Base-by-base conservation (phyloP, 2,888 invertebrate species). In the Chymomyza caudatula region DNA sequence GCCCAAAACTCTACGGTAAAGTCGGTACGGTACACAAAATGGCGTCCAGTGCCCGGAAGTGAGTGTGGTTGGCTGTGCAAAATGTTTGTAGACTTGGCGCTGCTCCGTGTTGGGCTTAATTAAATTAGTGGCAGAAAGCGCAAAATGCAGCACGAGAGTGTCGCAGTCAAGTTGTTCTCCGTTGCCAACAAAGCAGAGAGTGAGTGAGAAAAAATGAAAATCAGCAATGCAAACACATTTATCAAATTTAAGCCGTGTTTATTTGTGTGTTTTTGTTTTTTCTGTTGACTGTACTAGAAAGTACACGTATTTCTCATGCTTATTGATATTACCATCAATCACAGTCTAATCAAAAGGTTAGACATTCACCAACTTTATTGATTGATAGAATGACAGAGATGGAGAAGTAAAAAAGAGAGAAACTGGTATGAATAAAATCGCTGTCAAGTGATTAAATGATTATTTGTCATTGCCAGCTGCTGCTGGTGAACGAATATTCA, bases 381-480 rank as follows among this genome's bases (percentile, higher is more conserved):
- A 37, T 37, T 37, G 29, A 37, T 37, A 37, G 29, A 37, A 11
- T 11, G 11, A 37, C 8, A 37, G 29, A 37, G 2, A 37, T 2
- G 6, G 29, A 1, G 5, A 25, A 25, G 29, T 11, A 11, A 11
- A 1, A 37, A 11, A 11, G 11, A 11, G 11, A 11, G 29, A 2
- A 8, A 11, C 17, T 13, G 4, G 4, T 17, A 51, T 22, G 43
- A 56, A 63, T 61, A 75, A 75, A 37, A 65, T 2, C 23, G 29
- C 67, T 72, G 71, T 54, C 58, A 71, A 72, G 73, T 81, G 81
- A 83, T 83, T 81, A 76, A 82, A 82, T 76, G 83, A 83, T 75
- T 74, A 81, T 79, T 83, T 82, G 81, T 81, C 81, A 81, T 64
- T 53, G 71, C 71, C 81, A 83, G 70, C 71, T 70, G 74, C 49